These are phyloP conservation scores for Synanceia verrucosa DNA, from an alignment of 2,797 vertebrate species.

Conservation along the genomic window DNA sequence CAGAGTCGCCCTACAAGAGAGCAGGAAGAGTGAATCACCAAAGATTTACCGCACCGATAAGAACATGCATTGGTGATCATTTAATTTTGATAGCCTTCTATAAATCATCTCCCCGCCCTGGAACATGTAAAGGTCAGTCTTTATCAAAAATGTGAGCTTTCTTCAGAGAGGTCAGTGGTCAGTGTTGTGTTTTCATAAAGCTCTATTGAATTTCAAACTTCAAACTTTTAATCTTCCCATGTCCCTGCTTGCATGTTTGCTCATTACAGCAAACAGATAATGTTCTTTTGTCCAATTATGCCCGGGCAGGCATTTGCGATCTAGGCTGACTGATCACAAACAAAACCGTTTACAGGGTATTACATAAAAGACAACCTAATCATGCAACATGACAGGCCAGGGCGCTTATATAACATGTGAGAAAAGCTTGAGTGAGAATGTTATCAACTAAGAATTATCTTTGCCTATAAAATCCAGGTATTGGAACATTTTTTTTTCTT, in stretches of 20 bases:
- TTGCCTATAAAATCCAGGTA: background rate
- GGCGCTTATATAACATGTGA: slow-evolving; percentile 28
- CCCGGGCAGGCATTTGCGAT: slow-evolving; percentile 29
- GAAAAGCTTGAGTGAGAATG: background rate
- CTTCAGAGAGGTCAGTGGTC: slow-evolving; percentile 1
- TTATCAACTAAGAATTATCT: background rate
- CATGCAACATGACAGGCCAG: slow-evolving; percentile 7
- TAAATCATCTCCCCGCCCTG: background rate
- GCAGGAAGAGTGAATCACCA: background rate
- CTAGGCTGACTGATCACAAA: slow-evolving; percentile 67
- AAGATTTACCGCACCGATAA: background rate
- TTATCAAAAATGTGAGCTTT: slow-evolving; percentile 11
- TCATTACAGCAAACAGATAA: slow-evolving; percentile 38
- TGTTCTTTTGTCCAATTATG: slow-evolving; percentile 42
- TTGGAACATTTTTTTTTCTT: background rate
- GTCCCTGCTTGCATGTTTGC: background rate
- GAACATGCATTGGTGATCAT: background rate
- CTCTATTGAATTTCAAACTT: background rate
- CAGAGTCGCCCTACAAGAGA: slow-evolving; percentile 75
- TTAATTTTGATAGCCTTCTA: background rate
- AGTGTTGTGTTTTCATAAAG: background rate
- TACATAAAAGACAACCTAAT: slow-evolving; percentile 40
- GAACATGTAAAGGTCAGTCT: slow-evolving; percentile 2
- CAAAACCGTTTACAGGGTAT: slow-evolving; percentile 50
- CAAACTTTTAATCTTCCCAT: background rate